phyloP scores from a whole-genome alignment of 2,113 vertebrate genomes.

The Salvelinus alpinus region DNA sequence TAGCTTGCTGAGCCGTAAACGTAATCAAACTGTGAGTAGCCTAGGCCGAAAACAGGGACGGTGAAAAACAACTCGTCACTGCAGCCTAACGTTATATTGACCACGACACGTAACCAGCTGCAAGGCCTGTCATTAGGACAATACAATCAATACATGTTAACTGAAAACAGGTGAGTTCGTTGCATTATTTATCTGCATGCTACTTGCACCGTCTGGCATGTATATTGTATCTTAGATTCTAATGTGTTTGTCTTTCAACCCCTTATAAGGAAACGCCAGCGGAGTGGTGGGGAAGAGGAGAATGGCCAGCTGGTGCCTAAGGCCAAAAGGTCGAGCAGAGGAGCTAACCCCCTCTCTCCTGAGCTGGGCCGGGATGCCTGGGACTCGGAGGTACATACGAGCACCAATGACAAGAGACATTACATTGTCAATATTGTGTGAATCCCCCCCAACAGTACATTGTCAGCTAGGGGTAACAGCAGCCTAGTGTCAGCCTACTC shows the following conservation, averaged over 20 bases:
- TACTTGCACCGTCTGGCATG: background rate
- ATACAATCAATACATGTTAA: constrained; percentile 66
- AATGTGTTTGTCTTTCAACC: background rate
- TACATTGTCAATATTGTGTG: background rate
- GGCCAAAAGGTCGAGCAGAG: constrained; percentile 81
- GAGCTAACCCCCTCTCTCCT: constrained; percentile 75
- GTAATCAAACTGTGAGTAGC: background rate
- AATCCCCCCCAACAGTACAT: background rate
- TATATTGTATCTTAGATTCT: background rate
- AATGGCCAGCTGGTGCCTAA: constrained; percentile 80
- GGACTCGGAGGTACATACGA: constrained; percentile 87
- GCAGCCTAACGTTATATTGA: background rate
- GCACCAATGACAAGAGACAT: background rate
- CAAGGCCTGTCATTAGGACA: background rate
- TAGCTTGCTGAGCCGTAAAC: background rate
- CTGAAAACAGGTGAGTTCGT: constrained; percentile 72
- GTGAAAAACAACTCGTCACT: background rate
- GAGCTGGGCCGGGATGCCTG: constrained; percentile 83
- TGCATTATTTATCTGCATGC: background rate
- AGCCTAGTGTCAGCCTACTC: background rate
- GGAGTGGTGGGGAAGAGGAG: constrained; percentile 83
- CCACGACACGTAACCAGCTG: background rate
- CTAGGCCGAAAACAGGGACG: background rate
- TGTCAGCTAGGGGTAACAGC: background rate
- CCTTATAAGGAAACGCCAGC: constrained; percentile 84